phyloP scores from a whole-genome alignment of 2,888 invertebrate genomes.

The Philopedon plagiatum region DNA sequence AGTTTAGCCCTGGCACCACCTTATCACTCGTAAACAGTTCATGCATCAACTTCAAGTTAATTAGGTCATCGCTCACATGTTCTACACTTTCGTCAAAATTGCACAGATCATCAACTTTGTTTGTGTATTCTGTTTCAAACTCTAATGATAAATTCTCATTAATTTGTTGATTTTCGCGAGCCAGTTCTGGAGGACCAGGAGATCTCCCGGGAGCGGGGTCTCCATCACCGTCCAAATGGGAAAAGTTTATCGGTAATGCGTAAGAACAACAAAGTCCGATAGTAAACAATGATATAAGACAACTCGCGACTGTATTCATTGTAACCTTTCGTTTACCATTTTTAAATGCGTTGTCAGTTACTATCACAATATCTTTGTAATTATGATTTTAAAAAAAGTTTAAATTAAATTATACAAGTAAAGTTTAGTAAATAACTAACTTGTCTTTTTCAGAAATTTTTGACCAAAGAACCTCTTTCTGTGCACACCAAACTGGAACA shows the following conservation, averaged over 20 bases:
- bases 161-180: slow-evolving; percentile 70
- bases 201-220: slow-evolving; percentile 79
- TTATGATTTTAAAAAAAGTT: neutral
- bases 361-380: slow-evolving; percentile 22
- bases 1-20: slow-evolving; percentile 71
- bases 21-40: slow-evolving; percentile 70
- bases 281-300: slow-evolving; percentile 11
- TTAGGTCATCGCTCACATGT: slow-evolving; percentile 66
- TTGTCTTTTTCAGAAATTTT: neutral
- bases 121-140: neutral
- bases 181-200: slow-evolving; percentile 62
- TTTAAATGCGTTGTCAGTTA: slow-evolving; percentile 40
- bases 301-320: slow-evolving; percentile 30
- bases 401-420: neutral
- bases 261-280: slow-evolving; percentile 8
- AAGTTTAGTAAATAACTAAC: neutral
- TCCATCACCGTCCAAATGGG: slow-evolving; percentile 69
- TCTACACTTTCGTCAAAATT: slow-evolving; percentile 43
- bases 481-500: slow-evolving; percentile 33
- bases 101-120: neutral
- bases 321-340: slow-evolving; percentile 39
- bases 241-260: slow-evolving; percentile 53
- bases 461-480: neutral
- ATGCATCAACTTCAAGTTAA: slow-evolving; percentile 72
- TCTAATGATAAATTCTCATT: slow-evolving; percentile 16